Conservation (phyloP, 2,797 vertebrate species). For the Notoglanidium macrostoma region DNA sequence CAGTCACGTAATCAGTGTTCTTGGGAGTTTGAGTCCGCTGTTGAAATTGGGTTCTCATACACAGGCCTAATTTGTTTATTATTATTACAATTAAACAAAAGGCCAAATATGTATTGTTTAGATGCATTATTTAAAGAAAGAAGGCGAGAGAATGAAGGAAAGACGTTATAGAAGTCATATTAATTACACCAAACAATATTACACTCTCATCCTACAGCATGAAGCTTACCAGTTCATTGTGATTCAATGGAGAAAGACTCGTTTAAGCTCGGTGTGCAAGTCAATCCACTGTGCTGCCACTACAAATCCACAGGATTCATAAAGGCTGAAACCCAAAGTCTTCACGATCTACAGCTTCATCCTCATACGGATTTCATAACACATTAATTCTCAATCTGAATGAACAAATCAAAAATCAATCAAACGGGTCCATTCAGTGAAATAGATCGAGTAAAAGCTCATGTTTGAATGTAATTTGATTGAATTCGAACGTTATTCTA, state of each 20-base stretch:
- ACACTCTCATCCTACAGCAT: neutral
- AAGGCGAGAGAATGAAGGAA: neutral
- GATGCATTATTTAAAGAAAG: too few species aligned
- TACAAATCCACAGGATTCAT: neutral
- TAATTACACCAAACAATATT: neutral
- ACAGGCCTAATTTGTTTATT: too few species aligned
- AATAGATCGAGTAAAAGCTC: neutral
- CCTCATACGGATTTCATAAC: neutral
- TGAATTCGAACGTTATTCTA: neutral
- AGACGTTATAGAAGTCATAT: neutral
- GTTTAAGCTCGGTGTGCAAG: neutral
- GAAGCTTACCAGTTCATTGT: neutral
- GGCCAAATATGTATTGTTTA: too few species aligned
- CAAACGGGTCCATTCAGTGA: neutral
- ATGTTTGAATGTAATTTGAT: neutral
- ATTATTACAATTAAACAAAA: too few species aligned
- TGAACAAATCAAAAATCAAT: neutral
- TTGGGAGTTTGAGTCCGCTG: too few species aligned
- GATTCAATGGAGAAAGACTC: neutral
- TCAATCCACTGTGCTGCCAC: neutral
- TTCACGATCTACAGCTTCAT: neutral
- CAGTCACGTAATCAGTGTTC: too few species aligned
- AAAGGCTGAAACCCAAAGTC: neutral
- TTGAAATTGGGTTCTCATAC: too few species aligned
- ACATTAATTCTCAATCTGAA: neutral